Base-by-base conservation (phyloP, 2,797 vertebrate species). In the Hydrolagus colliei region DNA sequence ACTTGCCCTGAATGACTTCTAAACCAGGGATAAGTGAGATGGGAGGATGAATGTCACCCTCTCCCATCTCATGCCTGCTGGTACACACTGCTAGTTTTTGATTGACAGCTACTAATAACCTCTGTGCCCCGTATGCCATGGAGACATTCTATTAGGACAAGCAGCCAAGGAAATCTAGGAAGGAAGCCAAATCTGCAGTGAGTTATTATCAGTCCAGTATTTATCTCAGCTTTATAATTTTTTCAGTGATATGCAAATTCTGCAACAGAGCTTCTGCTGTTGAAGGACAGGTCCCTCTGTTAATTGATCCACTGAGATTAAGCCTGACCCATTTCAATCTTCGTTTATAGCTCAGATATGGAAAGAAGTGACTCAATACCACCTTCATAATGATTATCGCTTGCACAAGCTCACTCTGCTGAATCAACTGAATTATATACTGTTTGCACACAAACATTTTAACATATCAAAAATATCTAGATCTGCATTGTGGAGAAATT, bases 221-320 rank as follows among this genome's bases (percentile, higher is more conserved):
- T 93, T 94, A 92, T 93, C 91, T 94, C 94, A 92, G 91, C 95
- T 94, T 94, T 93, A 94, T 94, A 95, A 93, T 93, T 94, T 95
- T 95, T 93, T 92, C 89, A 94, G 93, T 92, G 92, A 95, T 95
- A 97, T 96, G 95, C 95, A 96, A 96, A 97, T 97, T 91, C 92
- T 92, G 93, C 94, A 90, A 92, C 91, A 93, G 93, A 93, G 94
- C 93, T 94, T 94, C 92, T 92, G 91, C 92, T 93, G 92, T 91
- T 94, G 95, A 96, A 96, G 95, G 96, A 95, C 95, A 96, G 94
- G 94, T 95, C 94, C 94, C 95, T 95, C 96, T 97, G 96, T 97
- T 97, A 97, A 97, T 96, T 95, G 96, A 96, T 96, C 97, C 96
- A 95, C 93, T 94, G 95, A 96, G 95, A 96, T 94, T 97, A 93